phyloP scores from a whole-genome alignment of 2,113 vertebrate species.

The Scomber japonicus region DNA sequence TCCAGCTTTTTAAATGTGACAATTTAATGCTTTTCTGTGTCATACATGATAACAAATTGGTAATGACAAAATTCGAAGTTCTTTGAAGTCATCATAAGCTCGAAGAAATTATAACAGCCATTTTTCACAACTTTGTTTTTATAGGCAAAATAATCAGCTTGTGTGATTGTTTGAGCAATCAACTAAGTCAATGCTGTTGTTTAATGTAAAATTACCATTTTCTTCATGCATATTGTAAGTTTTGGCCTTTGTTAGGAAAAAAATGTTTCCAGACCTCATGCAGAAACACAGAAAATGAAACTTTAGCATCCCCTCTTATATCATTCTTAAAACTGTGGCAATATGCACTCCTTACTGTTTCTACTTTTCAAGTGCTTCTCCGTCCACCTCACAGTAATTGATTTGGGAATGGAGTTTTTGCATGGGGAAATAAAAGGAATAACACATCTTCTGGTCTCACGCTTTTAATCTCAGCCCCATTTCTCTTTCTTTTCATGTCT shows the following conservation, averaged over 20 bases:
- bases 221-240: conserved; percentile 12
- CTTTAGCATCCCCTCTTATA: conserved; percentile 24
- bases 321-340: conserved; percentile 30
- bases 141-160: not conserved
- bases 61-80: no score
- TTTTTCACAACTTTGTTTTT: no score
- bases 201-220: not conserved
- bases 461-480: conserved; percentile 67
- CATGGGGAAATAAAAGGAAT: conserved; percentile 67
- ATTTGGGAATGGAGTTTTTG: conserved; percentile 73
- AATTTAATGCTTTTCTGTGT: no score
- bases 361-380: conserved; percentile 48
- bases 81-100: no score
- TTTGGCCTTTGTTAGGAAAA: not conserved
- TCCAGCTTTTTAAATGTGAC: no score
- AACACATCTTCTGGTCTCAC: conserved; percentile 56
- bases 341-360: conserved; percentile 31
- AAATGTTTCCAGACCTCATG: not conserved
- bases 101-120: no score
- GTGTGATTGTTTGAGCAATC: conserved; percentile 1
- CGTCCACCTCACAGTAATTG: conserved; percentile 66
- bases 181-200: not conserved
- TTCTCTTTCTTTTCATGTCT: conserved; percentile 68
- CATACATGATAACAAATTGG: no score
- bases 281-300: not conserved